Base-by-base conservation (phyloP, 92 coral and sea anemone species). In the Parazoanthus atlanticus region DNA sequence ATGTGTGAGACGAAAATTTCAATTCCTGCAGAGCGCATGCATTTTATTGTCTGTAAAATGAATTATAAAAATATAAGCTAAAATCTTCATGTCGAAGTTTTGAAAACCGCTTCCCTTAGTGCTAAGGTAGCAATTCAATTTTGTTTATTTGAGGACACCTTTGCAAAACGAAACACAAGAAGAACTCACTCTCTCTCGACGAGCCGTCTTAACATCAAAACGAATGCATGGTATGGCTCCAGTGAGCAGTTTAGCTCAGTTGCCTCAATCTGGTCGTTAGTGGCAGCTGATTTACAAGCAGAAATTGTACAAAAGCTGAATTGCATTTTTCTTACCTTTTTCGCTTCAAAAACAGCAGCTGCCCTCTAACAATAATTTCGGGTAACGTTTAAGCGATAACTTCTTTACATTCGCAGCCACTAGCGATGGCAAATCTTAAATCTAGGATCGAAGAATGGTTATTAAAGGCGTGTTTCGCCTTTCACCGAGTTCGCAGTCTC, bases 391-490 rank as follows among this genome's bases (percentile, higher is more conserved):
- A 43, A n/a, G 3, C 26, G 30, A 75, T 7, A 75, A 19, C 31
- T 36, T 26, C 33, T 66, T 28, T 69, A 36, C 75, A 21, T 66
- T 64, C 52, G 86, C 74, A 82, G 75, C 72, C 32, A 40, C 23
- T 33, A 43, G 86, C 34, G 74, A 41, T 3, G 26, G 33, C 30
- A 61, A 61, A 61, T 23, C 67, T 19, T 19, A 17, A 33, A 32
- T 19, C 7, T 65, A 66, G 30, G 25, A 7, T 64, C 86, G 72
- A 36, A 66, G 19, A 43, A 23, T 84, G 40, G 29, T 5, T 84
- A 69, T 84, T 30, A 84, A 32, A 52, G 74, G 74, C n/a, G 49
- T 75, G 26, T 75, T 75, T 75, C 43, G 28, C 36, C 49, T 36
- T 23, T 75, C 79, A 33, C 47, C 36, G 46, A 74, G 43, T 10